Evolutionary conservation across 1,140 invertebrate species (phyloP), one percentile per base, ranked within the genome.

Genomic region (Helicorthomorpha holstii): DNA sequence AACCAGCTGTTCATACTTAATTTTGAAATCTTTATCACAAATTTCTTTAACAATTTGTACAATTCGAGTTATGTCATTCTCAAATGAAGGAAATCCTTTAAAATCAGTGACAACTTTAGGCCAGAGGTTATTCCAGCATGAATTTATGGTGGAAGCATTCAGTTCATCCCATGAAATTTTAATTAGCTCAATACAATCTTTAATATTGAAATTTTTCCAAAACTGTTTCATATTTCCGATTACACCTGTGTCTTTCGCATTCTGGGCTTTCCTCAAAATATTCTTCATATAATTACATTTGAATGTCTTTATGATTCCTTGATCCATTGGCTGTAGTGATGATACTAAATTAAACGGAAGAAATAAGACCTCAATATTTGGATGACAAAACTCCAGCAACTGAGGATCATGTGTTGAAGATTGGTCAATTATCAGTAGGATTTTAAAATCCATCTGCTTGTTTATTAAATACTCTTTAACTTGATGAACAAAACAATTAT

Each of bases 361-460:
- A 41, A 55, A 60, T 43, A 45, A 29, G 43, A 57, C 46, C 48
- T 55, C 53, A 22, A 60, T 53, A 45, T 54, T 21, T 7, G 49
- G 3, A 16, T 53, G 27, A 10, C 24, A 10, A 19, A 49, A 25
- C 22, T 23, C 4, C 23, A 54, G 48, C 12, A 16, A 3, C 27
- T 27, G 27, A 4, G 49, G 56, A n/a, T n/a, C n/a, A 42, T 56
- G 58, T 26, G 42, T 38, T 10, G 54, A 55, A 19, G 48, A 34
- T 47, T 57, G 56, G 38, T 61, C 59, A 25, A 61, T 25, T n/a
- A 61, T 7, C 16, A 61, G 51, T 26, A 59, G 48, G 50, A 48
- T 46, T 44, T 61, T 60, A 27, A 54, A 51, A 19, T 43, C 46
- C 16, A 61, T 27, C 12, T 58, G 57, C n/a, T 57, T 49, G 7